Evolutionary conservation across 2,113 vertebrate species (phyloP).

Genomic region (Bubo scandiacus): DNA sequence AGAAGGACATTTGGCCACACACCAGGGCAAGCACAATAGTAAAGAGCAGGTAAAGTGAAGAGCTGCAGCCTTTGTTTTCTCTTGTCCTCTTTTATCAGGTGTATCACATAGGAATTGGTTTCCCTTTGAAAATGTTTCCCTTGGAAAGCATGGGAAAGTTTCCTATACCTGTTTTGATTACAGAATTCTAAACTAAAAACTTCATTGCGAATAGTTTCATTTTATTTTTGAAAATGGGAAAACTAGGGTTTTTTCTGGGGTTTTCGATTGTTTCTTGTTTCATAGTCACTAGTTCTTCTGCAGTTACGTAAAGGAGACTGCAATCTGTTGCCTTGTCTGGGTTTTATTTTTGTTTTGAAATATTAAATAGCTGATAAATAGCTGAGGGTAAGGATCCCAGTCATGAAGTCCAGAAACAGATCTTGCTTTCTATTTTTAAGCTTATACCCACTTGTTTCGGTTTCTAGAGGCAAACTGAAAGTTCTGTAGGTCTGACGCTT

Average conservation of each 20-base stretch:
- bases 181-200: background rate
- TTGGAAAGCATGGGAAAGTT: background rate
- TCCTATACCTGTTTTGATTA: background rate
- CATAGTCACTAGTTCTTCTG: background rate
- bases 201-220: background rate
- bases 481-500: background rate
- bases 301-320: background rate
- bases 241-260: background rate
- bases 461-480: background rate
- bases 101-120: background rate
- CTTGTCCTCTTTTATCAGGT: background rate
- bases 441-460: background rate
- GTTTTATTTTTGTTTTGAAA: background rate
- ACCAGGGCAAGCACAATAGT: background rate
- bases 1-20: background rate
- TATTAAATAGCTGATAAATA: background rate
- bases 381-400: background rate
- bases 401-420: background rate
- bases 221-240: background rate
- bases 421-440: background rate
- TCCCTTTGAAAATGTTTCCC: background rate
- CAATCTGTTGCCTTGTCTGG: background rate
- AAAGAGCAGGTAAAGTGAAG: background rate
- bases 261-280: background rate
- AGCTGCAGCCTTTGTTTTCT: background rate